Evolutionary conservation across 2,113 vertebrate genomes (phyloP), one percentile per base, ranked within the genome.

Genomic region (Hemibagrus wyckioides): DNA sequence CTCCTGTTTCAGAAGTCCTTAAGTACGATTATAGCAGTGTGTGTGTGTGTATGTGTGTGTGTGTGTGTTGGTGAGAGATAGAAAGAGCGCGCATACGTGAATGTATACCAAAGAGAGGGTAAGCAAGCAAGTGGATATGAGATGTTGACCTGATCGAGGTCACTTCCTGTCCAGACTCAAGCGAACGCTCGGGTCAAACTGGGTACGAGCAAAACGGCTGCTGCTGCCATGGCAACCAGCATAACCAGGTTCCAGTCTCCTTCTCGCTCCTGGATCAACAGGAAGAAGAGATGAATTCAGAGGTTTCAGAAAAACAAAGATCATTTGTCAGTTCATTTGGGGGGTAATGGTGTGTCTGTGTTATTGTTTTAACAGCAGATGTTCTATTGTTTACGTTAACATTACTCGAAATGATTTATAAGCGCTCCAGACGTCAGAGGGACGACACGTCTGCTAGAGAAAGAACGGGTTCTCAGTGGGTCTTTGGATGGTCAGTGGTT

Each of bases 181-280:
- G 93, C 81, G 41, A 89, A 76, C 39, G 80, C 90, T 88, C 91
- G 91, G 88, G 85, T 93, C 90, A 96, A 93, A 89, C 93, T 90
- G 56, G 94, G 93, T 65, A 95, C 91, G 44, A 96, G 94, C 90
- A 96, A 89, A 91, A 94, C 91, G 39, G 92, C 90, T n/a, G 93
- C 90, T 21, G 93, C 94, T 71, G 91, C 93, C 86, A 93, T 33
- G 0, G 93, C 91, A 36, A 96, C 94, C 84, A 92, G 88, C 69
- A 93, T 89, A 56, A 94, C 91, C 86, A 95, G 91, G 73, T 92
- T 95, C 95, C 95, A 94, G 86, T 93, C 88, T n/a, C 86, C 52
- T 21, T 87, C 88, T 4, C 61, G 88, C 88, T 92, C 90, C 90
- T 86, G 33, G 39, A 82, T 87, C 50, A 80, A 75, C 15, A 86